A percentile compares a stretch with the other conserved stretches of the same genome.
These are phyloP conservation scores for Odontothrips loti DNA, from an alignment of 2,888 invertebrate genomes.

Conservation along the genomic window DNA sequence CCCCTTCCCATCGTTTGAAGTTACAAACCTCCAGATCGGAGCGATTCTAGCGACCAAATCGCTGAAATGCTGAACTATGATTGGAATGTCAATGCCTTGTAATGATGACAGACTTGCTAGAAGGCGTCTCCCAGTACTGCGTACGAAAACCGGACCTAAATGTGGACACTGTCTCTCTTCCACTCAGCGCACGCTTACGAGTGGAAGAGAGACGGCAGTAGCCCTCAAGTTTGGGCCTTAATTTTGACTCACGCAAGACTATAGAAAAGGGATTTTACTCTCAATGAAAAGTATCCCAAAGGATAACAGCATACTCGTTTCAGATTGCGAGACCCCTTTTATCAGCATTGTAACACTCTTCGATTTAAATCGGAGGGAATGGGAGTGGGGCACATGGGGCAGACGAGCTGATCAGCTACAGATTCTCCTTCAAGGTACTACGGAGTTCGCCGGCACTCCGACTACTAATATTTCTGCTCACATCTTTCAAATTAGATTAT, in stretches of 20 bases:
- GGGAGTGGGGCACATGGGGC: neutral
- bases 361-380: neutral
- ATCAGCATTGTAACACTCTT: neutral
- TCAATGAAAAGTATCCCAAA: neutral
- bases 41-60: neutral
- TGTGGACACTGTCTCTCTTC: neutral
- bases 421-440: neutral
- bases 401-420: neutral
- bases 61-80: conserved; percentile 4
- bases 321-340: neutral
- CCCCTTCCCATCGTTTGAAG: no score
- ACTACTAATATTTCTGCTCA: neutral
- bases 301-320: neutral
- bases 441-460: neutral
- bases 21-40: no score
- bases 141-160: neutral
- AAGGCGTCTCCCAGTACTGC: neutral
- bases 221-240: no score
- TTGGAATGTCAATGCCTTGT: conserved; percentile 9
- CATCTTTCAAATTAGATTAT: neutral
- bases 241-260: no score
- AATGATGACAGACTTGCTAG: conserved; percentile 24
- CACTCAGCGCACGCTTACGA: neutral
- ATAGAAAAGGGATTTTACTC: no score
- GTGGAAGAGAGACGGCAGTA: neutral